phyloP scores from a whole-genome alignment of 2,797 vertebrate species.

The Antrozous pallidus region DNA sequence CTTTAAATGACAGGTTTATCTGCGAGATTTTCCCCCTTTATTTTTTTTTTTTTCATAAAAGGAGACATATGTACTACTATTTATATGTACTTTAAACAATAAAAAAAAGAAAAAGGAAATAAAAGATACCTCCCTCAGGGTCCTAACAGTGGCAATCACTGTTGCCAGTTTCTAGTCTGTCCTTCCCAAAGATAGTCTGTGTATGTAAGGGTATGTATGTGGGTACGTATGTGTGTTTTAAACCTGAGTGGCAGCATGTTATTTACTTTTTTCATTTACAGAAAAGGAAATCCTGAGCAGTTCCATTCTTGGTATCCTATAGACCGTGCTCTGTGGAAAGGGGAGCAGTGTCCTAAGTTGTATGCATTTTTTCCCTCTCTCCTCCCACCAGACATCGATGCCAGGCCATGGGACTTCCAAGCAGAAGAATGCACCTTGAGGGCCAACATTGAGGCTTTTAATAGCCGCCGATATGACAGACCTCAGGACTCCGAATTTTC shows the following conservation, averaged over 20 bases:
- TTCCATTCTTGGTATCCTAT: not conserved
- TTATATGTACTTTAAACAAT: too few relatives aligned
- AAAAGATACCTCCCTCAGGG: not conserved
- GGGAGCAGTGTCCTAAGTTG: not conserved
- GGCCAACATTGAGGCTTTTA: slow-evolving; percentile 96
- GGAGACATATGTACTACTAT: too few relatives aligned
- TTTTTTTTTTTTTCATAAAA: too few relatives aligned
- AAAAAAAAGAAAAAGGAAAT: not conserved
- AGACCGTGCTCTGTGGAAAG: not conserved
- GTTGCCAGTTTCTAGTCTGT: not conserved
- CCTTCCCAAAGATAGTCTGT: slow-evolving; percentile 9
- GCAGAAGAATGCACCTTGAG: slow-evolving; percentile 96
- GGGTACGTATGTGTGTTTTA: not conserved
- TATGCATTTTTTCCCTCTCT: not conserved
- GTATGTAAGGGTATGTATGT: not conserved
- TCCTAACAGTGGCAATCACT: not conserved
- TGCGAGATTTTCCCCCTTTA: not conserved
- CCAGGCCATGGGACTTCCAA: slow-evolving; percentile 98
- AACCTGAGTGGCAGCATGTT: not conserved
- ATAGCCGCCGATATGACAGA: slow-evolving; percentile 92
- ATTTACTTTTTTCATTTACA: not conserved
- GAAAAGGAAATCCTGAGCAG: not conserved
- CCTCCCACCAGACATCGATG: slow-evolving; percentile 89
- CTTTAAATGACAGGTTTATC: not conserved
- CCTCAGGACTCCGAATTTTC: slow-evolving; percentile 89